phyloP scores from a whole-genome alignment of 37 sponge, comb jelly and placozoan genomes.

The Dysidea cf. avara region DNA sequence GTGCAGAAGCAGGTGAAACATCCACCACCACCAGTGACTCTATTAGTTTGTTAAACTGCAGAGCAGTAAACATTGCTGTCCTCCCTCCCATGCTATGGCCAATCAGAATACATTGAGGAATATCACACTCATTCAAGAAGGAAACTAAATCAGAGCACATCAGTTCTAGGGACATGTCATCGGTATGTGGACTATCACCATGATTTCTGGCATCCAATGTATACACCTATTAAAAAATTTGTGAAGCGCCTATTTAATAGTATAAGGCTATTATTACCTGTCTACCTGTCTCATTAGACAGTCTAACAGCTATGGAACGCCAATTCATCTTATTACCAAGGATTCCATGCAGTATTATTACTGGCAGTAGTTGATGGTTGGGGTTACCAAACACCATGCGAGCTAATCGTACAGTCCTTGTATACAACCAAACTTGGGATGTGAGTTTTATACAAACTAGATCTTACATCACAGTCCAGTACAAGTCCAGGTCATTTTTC shows the following conservation, averaged over 20 bases:
- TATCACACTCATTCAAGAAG: slow-evolving; percentile 37
- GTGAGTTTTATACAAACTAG: too few relatives aligned
- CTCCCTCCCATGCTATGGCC: slow-evolving; percentile 96
- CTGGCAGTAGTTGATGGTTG: slow-evolving; percentile 19
- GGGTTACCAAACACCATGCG: slow-evolving; percentile 18
- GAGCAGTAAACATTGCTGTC: slow-evolving; percentile 76
- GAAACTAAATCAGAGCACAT: slow-evolving; percentile 64
- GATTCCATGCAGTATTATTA: slow-evolving; percentile 79
- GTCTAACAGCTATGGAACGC: slow-evolving; percentile 50
- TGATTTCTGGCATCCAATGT: slow-evolving; percentile 86
- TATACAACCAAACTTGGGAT: too few relatives aligned
- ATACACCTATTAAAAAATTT: slow-evolving; percentile 59
- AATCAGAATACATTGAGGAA: slow-evolving; percentile 37
- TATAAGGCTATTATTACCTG: too few relatives aligned
- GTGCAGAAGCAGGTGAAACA: slow-evolving; percentile 48
- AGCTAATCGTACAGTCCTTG: slow-evolving; percentile 44
- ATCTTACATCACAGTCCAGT: too few relatives aligned
- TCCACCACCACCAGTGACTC: slow-evolving; percentile 77
- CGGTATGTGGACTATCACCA: slow-evolving; percentile 83
- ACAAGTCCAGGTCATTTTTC: too few relatives aligned
- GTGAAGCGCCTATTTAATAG: too few relatives aligned
- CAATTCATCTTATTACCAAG: slow-evolving; percentile 82
- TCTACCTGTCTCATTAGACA: slow-evolving; percentile 25
- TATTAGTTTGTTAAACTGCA: slow-evolving; percentile 53
- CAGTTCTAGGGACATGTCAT: slow-evolving; percentile 52